A percentile compares a stretch with the other conserved stretches of the same genome.
Conservation (phyloP, 2,888 invertebrate genomes). For the Pegoplata infirma region DNA sequence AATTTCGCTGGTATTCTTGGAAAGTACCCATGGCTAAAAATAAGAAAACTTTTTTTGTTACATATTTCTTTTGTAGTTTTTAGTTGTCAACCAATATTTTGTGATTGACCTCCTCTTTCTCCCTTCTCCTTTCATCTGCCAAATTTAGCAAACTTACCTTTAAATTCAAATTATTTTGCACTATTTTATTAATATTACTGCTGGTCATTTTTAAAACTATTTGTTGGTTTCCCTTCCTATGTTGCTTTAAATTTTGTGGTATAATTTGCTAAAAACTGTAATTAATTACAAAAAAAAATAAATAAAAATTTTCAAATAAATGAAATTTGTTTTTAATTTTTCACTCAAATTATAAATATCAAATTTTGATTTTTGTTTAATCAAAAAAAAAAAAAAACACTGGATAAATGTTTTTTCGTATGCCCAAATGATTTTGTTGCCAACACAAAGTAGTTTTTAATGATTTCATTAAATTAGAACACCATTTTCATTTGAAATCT, state of each 20-base stretch:
- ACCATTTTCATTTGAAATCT: no score
- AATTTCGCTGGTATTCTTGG: slow-evolving; percentile 66
- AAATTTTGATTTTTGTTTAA: slow-evolving; percentile 34
- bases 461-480: slow-evolving; percentile 41
- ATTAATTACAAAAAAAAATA: slow-evolving; percentile 1
- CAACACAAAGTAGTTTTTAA: slow-evolving; percentile 51
- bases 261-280: neutral
- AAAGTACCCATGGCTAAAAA: slow-evolving; percentile 67
- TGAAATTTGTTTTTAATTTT: slow-evolving; percentile 22
- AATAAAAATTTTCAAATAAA: slow-evolving; percentile 27
- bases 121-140: neutral
- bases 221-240: neutral
- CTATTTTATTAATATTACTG: slow-evolving; percentile 66
- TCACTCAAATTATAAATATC: neutral
- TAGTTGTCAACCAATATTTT: no score
- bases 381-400: slow-evolving; percentile 43
- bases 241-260: slow-evolving; percentile 44
- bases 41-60: neutral
- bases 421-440: slow-evolving; percentile 18
- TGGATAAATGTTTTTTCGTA: slow-evolving; percentile 44
- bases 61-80: no score
- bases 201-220: slow-evolving; percentile 60
- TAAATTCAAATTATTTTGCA: slow-evolving; percentile 65
- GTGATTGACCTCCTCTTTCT: no score
- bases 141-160: slow-evolving; percentile 64